A percentile compares a stretch with the other conserved stretches of the same genome.
These are phyloP conservation scores for Heliothis peltigera DNA, from an alignment of 2,888 invertebrate species.

Conservation along the genomic window DNA sequence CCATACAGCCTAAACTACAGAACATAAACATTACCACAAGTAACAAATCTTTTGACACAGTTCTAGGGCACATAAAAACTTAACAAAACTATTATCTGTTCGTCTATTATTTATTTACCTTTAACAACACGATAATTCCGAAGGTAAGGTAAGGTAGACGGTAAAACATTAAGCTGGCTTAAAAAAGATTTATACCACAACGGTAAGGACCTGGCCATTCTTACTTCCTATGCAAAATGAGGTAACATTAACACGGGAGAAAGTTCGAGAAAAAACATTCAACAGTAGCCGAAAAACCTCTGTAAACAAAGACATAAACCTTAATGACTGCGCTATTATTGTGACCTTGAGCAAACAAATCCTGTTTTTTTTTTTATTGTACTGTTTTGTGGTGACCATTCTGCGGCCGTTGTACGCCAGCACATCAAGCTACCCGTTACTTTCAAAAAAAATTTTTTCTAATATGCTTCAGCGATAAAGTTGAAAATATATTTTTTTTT, in stretches of 20 bases:
- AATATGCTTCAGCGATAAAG: no score
- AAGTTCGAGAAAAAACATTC: constrained; percentile 48
- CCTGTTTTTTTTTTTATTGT: constrained; percentile 9
- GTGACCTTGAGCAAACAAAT: constrained; percentile 56
- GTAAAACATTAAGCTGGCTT: not conserved
- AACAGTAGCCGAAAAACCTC: constrained; percentile 50
- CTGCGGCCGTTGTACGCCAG: constrained; percentile 27
- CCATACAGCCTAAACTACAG: no score
- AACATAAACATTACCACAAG: no score
- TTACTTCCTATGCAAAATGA: constrained; percentile 31
- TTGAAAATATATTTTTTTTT: no score
- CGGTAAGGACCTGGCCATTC: constrained; percentile 31
- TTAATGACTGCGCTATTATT: constrained; percentile 66
- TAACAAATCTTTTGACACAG: no score
- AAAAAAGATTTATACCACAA: constrained; percentile 32
- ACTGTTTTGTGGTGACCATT: constrained; percentile 40
- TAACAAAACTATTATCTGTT: no score
- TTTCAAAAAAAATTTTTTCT: no score
- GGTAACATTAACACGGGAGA: constrained; percentile 31
- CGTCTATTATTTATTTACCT: not conserved
- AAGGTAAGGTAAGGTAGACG: not conserved
- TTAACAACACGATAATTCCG: not conserved
- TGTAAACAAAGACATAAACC: constrained; percentile 70
- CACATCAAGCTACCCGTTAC: no score
- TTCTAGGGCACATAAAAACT: no score